Evolutionary conservation across 1,140 invertebrate genomes (phyloP), one percentile per base, ranked within the genome.

Genomic region (Phenacoccus solenopsis): DNA sequence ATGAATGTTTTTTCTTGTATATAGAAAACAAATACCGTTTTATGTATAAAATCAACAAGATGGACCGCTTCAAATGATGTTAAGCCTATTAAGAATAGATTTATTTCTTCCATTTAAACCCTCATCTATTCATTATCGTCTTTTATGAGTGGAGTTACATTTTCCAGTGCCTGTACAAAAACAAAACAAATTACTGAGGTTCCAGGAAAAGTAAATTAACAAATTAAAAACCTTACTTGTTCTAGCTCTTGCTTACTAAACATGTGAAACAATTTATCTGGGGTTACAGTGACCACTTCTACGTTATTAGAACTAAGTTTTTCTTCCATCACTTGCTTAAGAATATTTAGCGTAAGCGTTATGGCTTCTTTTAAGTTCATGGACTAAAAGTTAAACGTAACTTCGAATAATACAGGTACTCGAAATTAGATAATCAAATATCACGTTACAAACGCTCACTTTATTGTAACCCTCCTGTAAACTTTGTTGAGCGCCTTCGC

Each of bases 311-410:
- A 91, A 73, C 91, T 98, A 0, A 99, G 79, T 81, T 98, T 99
- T 80, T 99, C 98, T 79, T 99, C 98, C 98, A 99, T 99, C 0
- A 99, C 96, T 83, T 99, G 96, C 78, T 99, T 99, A 1, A 99
- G 80, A 76, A 98, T 99, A 9, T 90, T 94, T 16, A 99, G 80
- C 1, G 94, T 89, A 32, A 90, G 79, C 76, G 94, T 96, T 69
- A 94, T 88, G 16, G 96, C 97, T 82, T 98, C 96, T 72, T 92
- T 88, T n/a, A 99, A 79, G 0, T 90, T 96, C 90, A 99, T 95
- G 12, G 92, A 90, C 90, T 98, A 83, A 21, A 88, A 82, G 21
- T 67, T 32, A 30, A 70, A 64, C 49, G 21, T 13, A 71, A 27
- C 30, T 27, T 10, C 30, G 1, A 30, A 1, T 20, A 59, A 59